phyloP scores from a whole-genome alignment of 2,797 vertebrate species.

The Valencia hispanica region DNA sequence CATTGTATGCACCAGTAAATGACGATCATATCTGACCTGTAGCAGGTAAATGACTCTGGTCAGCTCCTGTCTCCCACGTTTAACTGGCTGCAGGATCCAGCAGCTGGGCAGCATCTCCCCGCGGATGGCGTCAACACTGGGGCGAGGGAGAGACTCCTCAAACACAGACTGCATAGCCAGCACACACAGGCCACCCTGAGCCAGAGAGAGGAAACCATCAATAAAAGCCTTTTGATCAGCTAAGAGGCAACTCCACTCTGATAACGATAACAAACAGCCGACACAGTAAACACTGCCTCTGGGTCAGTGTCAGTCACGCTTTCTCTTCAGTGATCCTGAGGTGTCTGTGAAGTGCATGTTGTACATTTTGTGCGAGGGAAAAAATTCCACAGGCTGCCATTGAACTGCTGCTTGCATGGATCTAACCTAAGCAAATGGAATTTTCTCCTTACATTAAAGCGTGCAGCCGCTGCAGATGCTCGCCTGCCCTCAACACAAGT shows the following conservation, averaged over 20 bases:
- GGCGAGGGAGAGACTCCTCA: conserved; percentile 90
- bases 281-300: conserved; percentile 27
- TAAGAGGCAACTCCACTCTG: conserved; percentile 23
- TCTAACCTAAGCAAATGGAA: conserved; percentile 9
- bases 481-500: conserved; percentile 6
- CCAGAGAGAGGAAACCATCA: conserved; percentile 17
- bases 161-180: conserved; percentile 94
- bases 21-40: conserved; percentile 82
- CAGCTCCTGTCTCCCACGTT: conserved; percentile 81
- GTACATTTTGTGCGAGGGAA: conserved; percentile 17
- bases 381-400: neutral
- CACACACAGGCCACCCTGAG: conserved; percentile 85
- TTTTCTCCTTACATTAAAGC: conserved; percentile 14
- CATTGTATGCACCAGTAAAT: neutral
- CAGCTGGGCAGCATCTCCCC: conserved; percentile 96
- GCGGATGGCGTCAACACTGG: conserved; percentile 86
- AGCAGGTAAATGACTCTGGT: conserved; percentile 89
- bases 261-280: conserved; percentile 42
- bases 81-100: conserved; percentile 90
- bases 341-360: conserved; percentile 18
- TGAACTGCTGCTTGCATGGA: conserved; percentile 9
- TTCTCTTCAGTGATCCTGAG: conserved; percentile 11
- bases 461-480: conserved; percentile 12
- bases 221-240: conserved; percentile 56
- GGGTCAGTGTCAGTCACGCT: conserved; percentile 28